A percentile compares a stretch with the other conserved stretches of the same genome.
Conservation (phyloP, 2,797 vertebrate species). For the Trichosurus vulpecula region DNA sequence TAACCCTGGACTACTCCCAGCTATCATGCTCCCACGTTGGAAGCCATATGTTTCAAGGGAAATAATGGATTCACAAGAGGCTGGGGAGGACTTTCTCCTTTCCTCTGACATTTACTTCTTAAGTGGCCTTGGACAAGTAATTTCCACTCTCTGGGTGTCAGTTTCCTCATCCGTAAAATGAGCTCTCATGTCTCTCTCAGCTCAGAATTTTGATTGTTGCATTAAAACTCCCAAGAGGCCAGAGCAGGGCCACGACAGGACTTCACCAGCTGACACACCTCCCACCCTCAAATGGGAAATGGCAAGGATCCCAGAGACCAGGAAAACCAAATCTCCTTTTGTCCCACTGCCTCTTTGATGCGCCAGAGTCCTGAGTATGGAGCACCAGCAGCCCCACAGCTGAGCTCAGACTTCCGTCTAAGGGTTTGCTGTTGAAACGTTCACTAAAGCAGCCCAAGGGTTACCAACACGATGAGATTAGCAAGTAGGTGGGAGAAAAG, state of each 20-base stretch:
- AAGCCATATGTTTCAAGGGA: neutral
- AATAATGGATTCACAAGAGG: neutral
- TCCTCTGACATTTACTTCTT: neutral
- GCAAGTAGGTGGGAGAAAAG: slow-evolving; percentile 27
- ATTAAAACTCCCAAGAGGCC: neutral
- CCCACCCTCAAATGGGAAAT: neutral
- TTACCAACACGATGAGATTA: slow-evolving; percentile 28
- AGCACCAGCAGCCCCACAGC: neutral
- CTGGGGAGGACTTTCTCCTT: neutral
- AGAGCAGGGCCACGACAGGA: neutral
- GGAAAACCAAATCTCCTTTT: slow-evolving; percentile 13
- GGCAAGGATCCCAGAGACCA: neutral
- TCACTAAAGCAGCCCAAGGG: neutral
- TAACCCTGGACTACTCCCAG: neutral
- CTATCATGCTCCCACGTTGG: neutral
- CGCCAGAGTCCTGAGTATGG: slow-evolving; percentile 45
- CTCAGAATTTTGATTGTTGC: neutral
- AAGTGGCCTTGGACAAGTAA: neutral
- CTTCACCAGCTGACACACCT: neutral
- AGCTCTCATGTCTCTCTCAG: neutral
- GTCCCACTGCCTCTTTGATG: slow-evolving; percentile 2
- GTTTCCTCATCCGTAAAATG: neutral
- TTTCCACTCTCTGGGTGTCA: neutral
- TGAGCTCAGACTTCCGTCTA: slow-evolving; percentile 13
- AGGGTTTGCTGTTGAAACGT: slow-evolving; percentile 15